Evolutionary conservation across 2,797 vertebrate species (phyloP).

Genomic region (Sebastolobus alascanus): DNA sequence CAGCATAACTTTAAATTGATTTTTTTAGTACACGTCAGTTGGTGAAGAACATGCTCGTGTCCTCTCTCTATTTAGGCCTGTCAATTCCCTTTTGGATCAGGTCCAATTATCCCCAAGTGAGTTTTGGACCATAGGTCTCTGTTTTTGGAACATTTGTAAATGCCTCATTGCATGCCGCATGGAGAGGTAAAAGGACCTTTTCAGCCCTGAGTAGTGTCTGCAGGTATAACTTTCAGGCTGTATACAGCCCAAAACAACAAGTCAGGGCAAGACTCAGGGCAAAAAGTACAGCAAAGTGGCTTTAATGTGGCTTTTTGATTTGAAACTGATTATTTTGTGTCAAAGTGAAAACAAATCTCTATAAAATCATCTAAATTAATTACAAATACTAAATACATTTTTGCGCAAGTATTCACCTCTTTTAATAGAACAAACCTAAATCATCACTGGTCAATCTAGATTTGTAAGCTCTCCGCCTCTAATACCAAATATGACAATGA

Average conservation of each 20-base stretch:
- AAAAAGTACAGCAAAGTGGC: not conserved
- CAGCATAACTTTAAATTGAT: not conserved
- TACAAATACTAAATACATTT: not conserved
- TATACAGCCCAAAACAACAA: not conserved
- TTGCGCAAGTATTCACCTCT: not conserved
- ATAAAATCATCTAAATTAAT: not conserved
- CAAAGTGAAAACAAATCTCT: not conserved
- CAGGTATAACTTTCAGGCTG: not conserved
- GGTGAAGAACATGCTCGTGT: not conserved
- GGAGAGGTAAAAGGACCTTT: not conserved
- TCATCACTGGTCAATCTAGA: not conserved
- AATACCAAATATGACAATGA: not conserved
- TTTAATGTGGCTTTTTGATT: constrained; percentile 20
- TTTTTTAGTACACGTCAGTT: too few relatives aligned
- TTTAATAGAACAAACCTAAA: not conserved
- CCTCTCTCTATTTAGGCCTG: not conserved
- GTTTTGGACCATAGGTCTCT: not conserved
- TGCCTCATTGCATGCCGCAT: not conserved
- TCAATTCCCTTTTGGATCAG: not conserved
- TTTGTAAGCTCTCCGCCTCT: not conserved
- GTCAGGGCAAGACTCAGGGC: not conserved
- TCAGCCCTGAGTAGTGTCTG: not conserved
- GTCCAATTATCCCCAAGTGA: not conserved
- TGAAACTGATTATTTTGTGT: not conserved
- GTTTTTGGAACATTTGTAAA: not conserved